These are phyloP conservation scores for Euphydryas editha DNA, from an alignment of 2,888 invertebrate species.

Conservation along the genomic window DNA sequence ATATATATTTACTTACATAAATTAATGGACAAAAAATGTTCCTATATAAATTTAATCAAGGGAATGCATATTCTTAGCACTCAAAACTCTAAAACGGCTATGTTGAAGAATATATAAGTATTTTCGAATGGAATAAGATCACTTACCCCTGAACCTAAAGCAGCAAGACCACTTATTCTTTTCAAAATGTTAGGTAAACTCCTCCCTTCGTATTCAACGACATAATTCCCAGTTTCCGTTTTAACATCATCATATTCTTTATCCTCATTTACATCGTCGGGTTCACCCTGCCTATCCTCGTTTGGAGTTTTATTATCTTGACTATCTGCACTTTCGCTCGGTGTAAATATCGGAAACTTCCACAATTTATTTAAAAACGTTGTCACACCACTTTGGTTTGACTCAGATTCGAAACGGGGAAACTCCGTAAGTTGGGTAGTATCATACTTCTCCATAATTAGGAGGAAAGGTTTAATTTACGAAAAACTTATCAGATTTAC, in stretches of 20 bases:
- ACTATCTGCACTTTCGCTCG: conserved; percentile 60
- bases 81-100: no score
- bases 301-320: conserved; percentile 52
- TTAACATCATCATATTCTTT: conserved; percentile 60
- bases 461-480: neutral
- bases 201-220: conserved; percentile 87
- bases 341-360: conserved; percentile 85
- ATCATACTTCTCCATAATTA: conserved; percentile 74
- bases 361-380: conserved; percentile 90
- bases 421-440: conserved; percentile 77
- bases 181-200: conserved; percentile 93
- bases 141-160: conserved; percentile 90
- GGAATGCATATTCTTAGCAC: no score
- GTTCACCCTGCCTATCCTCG: conserved; percentile 51
- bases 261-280: conserved; percentile 47
- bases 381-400: conserved; percentile 88
- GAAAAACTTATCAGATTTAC: conserved; percentile 11
- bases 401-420: conserved; percentile 88
- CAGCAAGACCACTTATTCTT: conserved; percentile 93
- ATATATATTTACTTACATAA: no score
- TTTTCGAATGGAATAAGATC: neutral
- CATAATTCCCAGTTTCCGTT: conserved; percentile 68
- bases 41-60: no score
- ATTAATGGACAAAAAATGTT: no score
- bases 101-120: neutral